These are phyloP conservation scores for Takifugu bimaculatus DNA, from an alignment of 2,113 vertebrate species.

Conservation along the genomic window DNA sequence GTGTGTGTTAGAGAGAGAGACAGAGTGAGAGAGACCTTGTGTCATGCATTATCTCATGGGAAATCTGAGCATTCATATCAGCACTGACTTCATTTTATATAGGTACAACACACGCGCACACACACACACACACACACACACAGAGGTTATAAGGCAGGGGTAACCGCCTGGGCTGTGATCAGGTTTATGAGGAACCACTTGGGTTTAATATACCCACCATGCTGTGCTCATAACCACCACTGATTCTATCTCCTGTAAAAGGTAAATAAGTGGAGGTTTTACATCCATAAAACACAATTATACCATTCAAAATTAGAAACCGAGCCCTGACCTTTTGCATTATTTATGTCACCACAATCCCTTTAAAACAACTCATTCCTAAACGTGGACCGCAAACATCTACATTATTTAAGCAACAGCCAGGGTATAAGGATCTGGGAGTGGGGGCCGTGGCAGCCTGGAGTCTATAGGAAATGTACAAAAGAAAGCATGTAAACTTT, in stretches of 20 bases:
- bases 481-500: too few relatives aligned
- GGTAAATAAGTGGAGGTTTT: not conserved
- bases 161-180: slow-evolving; percentile 34
- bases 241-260: not conserved
- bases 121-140: not conserved
- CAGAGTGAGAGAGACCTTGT: not conserved
- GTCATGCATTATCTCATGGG: too few relatives aligned
- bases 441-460: too few relatives aligned
- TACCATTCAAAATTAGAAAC: too few relatives aligned
- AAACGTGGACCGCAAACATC: too few relatives aligned
- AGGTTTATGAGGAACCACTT: slow-evolving; percentile 29
- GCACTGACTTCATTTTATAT: not conserved
- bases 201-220: slow-evolving; percentile 17
- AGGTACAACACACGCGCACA: slow-evolving; percentile 1
- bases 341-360: too few relatives aligned
- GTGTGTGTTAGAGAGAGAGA: slow-evolving; percentile 3
- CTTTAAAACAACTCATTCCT: too few relatives aligned
- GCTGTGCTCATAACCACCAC: slow-evolving; percentile 6
- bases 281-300: not conserved
- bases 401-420: too few relatives aligned
- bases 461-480: too few relatives aligned
- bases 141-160: slow-evolving; percentile 23
- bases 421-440: too few relatives aligned
- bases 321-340: too few relatives aligned
- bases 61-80: too few relatives aligned